phyloP scores from a whole-genome alignment of 2,888 invertebrate genomes.

The Shargacucullia verbasci region DNA sequence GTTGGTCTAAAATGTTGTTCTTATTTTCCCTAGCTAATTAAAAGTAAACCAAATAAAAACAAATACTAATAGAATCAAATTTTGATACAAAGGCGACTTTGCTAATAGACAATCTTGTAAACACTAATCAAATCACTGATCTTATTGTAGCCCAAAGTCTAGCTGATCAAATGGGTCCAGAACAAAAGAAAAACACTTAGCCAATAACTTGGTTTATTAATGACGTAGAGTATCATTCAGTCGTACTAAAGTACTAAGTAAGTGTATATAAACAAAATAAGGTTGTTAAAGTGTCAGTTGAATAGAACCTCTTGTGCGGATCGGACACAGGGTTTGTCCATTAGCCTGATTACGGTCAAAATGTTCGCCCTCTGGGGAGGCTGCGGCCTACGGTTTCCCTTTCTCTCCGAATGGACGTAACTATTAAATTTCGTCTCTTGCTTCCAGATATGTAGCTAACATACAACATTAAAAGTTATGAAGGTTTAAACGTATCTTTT shows the following conservation, averaged over 20 bases:
- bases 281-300: slow-evolving; percentile 77
- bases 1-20: not conserved
- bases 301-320: slow-evolving; percentile 76
- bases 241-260: slow-evolving; percentile 69
- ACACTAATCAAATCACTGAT: slow-evolving; percentile 10
- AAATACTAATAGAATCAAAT: not conserved
- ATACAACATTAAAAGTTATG: slow-evolving; percentile 34
- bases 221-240: slow-evolving; percentile 54
- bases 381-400: slow-evolving; percentile 72
- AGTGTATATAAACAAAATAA: slow-evolving; percentile 77
- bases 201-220: slow-evolving; percentile 52
- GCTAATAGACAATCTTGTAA: not conserved
- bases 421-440: slow-evolving; percentile 56
- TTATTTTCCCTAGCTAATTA: not conserved
- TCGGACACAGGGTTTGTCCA: slow-evolving; percentile 83
- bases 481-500: no score
- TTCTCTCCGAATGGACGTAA: slow-evolving; percentile 63
- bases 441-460: slow-evolving; percentile 34
- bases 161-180: slow-evolving; percentile 18
- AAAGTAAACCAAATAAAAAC: not conserved
- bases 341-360: slow-evolving; percentile 87
- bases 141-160: slow-evolving; percentile 5
- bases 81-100: not conserved
- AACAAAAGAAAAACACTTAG: slow-evolving; percentile 19
- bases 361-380: slow-evolving; percentile 75